phyloP scores from a whole-genome alignment of 1,140 invertebrate species.

The Drosophila kurseongensis region DNA sequence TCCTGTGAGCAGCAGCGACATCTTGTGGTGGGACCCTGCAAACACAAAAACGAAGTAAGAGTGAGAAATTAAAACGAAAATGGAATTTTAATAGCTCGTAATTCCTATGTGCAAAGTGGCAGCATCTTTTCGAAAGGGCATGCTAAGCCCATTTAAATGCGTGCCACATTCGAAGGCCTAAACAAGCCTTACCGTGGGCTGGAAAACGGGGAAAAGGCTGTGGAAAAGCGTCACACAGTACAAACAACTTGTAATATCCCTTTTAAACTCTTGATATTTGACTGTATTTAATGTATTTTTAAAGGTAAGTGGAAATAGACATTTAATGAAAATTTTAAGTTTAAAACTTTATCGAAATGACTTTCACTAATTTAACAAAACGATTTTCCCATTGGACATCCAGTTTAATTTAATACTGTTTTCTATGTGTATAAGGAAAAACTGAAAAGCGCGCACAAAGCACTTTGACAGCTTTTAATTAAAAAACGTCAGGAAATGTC shows the following conservation, averaged over 20 bases:
- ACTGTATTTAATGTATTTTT: background rate
- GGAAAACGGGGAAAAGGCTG: background rate
- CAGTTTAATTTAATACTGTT: background rate
- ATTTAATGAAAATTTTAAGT: background rate
- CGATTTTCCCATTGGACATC: no score
- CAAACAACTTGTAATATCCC: background rate
- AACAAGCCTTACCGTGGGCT: conserved; percentile 26
- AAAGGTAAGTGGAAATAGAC: background rate
- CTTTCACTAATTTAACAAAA: background rate
- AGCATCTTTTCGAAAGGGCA: conserved; percentile 26
- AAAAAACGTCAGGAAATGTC: conserved; percentile 67
- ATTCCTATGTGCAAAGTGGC: conserved; percentile 37
- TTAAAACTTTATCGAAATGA: background rate
- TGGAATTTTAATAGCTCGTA: conserved; percentile 40
- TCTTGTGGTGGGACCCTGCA: conserved; percentile 57
- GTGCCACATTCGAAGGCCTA: conserved; percentile 11
- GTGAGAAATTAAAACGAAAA: conserved; percentile 47
- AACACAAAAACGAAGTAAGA: conserved; percentile 6
- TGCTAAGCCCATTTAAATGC: conserved; percentile 46
- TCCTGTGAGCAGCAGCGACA: conserved; percentile 68
- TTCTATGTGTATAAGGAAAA: conserved; percentile 6
- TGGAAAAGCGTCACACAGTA: background rate
- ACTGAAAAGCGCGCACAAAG: conserved; percentile 44
- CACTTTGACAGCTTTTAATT: conserved; percentile 80
- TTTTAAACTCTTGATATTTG: no score